Base-by-base conservation (phyloP, 2,888 invertebrate genomes). In the Perizoma flavofasciatum region DNA sequence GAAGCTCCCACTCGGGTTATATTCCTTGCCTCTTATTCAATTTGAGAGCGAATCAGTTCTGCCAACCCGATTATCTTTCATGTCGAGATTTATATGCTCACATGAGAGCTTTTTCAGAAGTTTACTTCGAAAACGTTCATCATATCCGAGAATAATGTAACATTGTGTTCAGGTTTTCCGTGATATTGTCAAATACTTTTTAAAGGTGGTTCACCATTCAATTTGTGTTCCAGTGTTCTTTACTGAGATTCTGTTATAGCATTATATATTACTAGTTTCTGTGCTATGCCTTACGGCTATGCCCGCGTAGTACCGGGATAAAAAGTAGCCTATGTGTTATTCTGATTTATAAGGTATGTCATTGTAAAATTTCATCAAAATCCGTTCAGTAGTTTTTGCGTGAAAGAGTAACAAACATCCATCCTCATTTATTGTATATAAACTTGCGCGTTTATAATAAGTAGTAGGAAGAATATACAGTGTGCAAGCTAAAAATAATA, bases 11-110 rank as follows among this genome's bases (percentile, higher is more conserved):
- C 75, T 73, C 79, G 71, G 74, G 80, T 77, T 84, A 81, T 83
- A 81, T 83, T 82, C 81, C 81, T 76, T 81, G 81, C 81, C 86
- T 86, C 85, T 89, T 88, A 89, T 90, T 89, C 88, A 89, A 90
- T 89, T 89, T 90, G 87, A 79, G 84, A 88, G 83, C 84, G 87
- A 90, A 90, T 89, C 89, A 88, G 88, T 88, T 86, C 86, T 84
- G 81, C 85, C 86, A 89, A 89, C 87, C 81, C 84, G 88, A 89
- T 89, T 90, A 90, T 89, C 85, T 88, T 84, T 82, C 85, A 86
- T 83, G 85, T 85, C 83, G 78, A 81, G 85, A 85, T 89, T 88
- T 88, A 88, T 86, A 85, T 82, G 82, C 83, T 86, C 83, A 78
- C 81, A 79, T 78, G 81, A 82, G 81, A 77, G 82, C 78, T 78